phyloP scores from a whole-genome alignment of 2,888 invertebrate genomes.

The Amphipoea oculea region DNA sequence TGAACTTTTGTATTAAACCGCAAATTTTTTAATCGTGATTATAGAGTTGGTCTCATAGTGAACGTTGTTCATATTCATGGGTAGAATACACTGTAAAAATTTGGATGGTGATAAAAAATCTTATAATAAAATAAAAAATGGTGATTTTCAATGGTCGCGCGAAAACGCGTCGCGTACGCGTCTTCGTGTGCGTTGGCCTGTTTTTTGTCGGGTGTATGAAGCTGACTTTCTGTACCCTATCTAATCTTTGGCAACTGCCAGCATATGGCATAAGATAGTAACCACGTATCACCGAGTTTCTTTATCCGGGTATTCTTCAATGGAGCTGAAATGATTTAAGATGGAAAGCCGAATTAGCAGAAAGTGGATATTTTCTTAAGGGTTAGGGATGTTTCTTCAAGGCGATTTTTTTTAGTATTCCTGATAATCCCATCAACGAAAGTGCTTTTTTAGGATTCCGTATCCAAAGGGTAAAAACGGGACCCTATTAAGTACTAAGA shows the following conservation, averaged over 20 bases:
- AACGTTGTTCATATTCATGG: too few relatives aligned
- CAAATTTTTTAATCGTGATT: too few relatives aligned
- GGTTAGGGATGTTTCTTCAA: background rate
- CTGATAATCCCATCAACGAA: background rate
- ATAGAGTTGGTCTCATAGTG: too few relatives aligned
- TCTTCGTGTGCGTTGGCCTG: too few relatives aligned
- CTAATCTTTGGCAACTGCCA: background rate
- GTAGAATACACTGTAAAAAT: too few relatives aligned
- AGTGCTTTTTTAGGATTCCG: too few relatives aligned
- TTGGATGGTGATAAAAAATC: too few relatives aligned
- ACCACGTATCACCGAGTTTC: conserved; percentile 32
- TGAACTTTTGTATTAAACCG: too few relatives aligned
- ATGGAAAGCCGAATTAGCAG: conserved; percentile 14
- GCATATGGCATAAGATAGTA: conserved; percentile 12
- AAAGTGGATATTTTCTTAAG: background rate
- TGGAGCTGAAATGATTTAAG: conserved; percentile 41
- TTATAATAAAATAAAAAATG: too few relatives aligned
- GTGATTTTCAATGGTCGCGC: background rate
- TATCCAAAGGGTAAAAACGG: too few relatives aligned
- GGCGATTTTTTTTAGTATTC: background rate
- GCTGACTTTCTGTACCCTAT: background rate
- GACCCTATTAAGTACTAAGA: too few relatives aligned
- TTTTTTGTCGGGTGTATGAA: background rate
- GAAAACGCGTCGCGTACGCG: background rate
- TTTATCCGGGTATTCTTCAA: conserved; percentile 37